A percentile compares a stretch with the other conserved stretches of the same genome.
Evolutionary conservation across 2,888 invertebrate genomes (phyloP).

Genomic region (Andrena fulva): DNA sequence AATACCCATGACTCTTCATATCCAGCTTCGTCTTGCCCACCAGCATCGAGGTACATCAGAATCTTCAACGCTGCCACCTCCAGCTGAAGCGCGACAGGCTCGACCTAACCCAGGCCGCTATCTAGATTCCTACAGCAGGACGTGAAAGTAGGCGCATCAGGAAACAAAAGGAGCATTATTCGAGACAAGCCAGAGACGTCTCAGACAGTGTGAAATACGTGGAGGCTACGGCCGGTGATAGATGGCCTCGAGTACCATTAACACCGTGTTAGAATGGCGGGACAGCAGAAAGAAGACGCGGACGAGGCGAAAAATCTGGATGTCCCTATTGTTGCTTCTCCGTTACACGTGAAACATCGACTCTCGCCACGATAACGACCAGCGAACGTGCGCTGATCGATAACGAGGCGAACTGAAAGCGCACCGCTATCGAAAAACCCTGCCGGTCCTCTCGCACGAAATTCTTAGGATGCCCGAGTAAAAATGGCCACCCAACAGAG

Average conservation of each 20-base stretch:
- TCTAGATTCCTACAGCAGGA: constrained; percentile 34
- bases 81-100: not conserved
- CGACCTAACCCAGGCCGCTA: constrained; percentile 7
- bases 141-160: constrained; percentile 65
- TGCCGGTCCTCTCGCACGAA: not conserved
- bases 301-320: constrained; percentile 67
- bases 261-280: constrained; percentile 68
- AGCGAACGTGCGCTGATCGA: constrained; percentile 15
- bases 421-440: not conserved
- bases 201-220: constrained; percentile 66
- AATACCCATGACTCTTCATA: constrained; percentile 20
- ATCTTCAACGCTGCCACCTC: not conserved
- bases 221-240: constrained; percentile 71
- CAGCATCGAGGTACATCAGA: constrained; percentile 1
- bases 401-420: not conserved
- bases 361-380: constrained; percentile 32
- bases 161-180: constrained; percentile 72
- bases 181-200: constrained; percentile 67
- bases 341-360: constrained; percentile 48
- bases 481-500: not conserved
- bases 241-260: constrained; percentile 79
- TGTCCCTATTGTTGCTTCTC: constrained; percentile 52
- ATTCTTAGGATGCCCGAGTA: not conserved
- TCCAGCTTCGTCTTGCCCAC: not conserved
- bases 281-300: constrained; percentile 55